Percentiles rank a stretch among this genome's conserved stretches.
phyloP scores from a whole-genome alignment of 2,113 vertebrate species.

The Prietella phreatophila region DNA sequence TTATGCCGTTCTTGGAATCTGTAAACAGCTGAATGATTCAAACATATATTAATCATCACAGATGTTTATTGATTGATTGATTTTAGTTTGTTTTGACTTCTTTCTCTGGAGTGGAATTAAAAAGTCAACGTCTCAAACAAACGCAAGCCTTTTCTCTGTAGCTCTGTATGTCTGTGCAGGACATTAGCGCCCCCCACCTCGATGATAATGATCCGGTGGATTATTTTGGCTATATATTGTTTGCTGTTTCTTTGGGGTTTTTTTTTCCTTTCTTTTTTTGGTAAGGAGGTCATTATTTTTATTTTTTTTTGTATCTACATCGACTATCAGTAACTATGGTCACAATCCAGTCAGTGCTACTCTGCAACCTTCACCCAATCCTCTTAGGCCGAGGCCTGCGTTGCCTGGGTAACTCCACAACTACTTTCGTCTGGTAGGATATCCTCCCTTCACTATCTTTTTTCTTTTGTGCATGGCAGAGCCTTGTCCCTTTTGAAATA shows the following conservation, averaged over 20 bases:
- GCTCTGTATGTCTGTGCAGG: background rate
- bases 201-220: background rate
- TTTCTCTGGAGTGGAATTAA: background rate
- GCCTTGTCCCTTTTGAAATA: conserved; percentile 60
- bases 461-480: conserved; percentile 65
- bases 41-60: background rate
- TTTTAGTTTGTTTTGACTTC: background rate
- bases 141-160: background rate
- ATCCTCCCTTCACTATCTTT: conserved; percentile 59
- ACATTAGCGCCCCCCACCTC: background rate
- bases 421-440: conserved; percentile 56
- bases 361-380: conserved; percentile 63
- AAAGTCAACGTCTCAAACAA: background rate
- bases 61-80: background rate
- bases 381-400: conserved; percentile 65
- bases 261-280: too few relatives aligned
- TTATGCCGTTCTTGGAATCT: background rate
- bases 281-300: too few relatives aligned
- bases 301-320: conserved; percentile 1
- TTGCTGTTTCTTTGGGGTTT: too few relatives aligned
- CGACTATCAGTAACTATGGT: conserved; percentile 20
- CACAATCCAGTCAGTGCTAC: conserved; percentile 48
- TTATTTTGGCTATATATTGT: background rate
- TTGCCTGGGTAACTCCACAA: conserved; percentile 57
- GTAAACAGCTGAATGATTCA: background rate